phyloP scores from a whole-genome alignment of 2,797 vertebrate species.

The Myotis findleyi region DNA sequence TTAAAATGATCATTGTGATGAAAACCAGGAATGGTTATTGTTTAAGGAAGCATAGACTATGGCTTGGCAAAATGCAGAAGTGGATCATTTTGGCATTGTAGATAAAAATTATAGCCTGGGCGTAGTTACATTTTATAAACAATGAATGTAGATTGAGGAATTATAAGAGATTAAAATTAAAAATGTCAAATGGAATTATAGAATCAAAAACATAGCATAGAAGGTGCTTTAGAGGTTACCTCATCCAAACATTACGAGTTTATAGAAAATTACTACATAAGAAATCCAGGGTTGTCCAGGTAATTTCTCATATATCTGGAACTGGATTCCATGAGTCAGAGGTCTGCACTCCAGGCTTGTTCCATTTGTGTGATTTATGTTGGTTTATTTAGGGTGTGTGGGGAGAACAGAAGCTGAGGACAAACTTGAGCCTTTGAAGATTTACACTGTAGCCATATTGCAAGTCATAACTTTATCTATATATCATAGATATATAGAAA shows the following conservation, averaged over 20 bases:
- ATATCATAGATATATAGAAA: no score
- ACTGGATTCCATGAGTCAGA: background rate
- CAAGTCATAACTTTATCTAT: background rate
- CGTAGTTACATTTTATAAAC: background rate
- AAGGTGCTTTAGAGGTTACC: slow-evolving; percentile 1
- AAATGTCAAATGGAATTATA: background rate
- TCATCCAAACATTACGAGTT: background rate
- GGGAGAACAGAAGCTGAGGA: background rate
- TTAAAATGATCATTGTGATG: background rate
- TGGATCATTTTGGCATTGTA: background rate
- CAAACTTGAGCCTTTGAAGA: background rate
- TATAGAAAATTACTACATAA: background rate
- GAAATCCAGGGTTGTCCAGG: background rate
- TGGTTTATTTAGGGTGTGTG: background rate
- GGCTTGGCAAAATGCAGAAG: background rate
- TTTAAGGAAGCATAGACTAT: background rate
- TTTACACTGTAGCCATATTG: background rate
- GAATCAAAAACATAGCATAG: background rate
- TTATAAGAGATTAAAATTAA: background rate
- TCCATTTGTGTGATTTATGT: background rate
- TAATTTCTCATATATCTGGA: background rate
- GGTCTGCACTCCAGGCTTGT: background rate
- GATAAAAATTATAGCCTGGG: background rate
- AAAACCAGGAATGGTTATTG: background rate
- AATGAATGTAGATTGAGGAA: background rate